phyloP scores from a whole-genome alignment of 1,140 invertebrate species.

The Bombyx mori region DNA sequence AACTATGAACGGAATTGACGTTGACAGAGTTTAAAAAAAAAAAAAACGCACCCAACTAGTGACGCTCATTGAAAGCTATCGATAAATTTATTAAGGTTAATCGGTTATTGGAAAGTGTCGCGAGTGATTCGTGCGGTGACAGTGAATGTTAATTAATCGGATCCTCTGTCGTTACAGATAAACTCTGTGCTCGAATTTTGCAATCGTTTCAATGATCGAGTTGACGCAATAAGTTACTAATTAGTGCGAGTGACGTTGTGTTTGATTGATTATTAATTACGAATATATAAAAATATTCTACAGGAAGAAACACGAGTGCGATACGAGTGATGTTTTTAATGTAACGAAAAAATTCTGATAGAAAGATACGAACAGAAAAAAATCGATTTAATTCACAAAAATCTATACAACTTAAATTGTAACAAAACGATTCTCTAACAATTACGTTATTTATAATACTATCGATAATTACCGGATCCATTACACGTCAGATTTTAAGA shows the following conservation, averaged over 20 bases:
- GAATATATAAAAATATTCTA: too few species aligned
- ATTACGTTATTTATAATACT: slow-evolving; percentile 10
- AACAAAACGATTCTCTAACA: background rate
- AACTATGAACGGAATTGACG: background rate
- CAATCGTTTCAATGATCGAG: background rate
- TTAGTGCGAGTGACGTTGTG: too few species aligned
- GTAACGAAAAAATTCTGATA: too few species aligned
- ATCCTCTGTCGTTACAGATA: slow-evolving; percentile 19
- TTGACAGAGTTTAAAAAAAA: too few species aligned
- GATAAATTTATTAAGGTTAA: slow-evolving; percentile 9
- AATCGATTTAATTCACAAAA: too few species aligned
- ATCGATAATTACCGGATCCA: slow-evolving; percentile 19
- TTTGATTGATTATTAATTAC: too few species aligned
- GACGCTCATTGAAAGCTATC: background rate
- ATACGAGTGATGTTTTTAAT: too few species aligned
- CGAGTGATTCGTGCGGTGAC: slow-evolving; percentile 17
- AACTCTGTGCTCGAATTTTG: slow-evolving; percentile 19
- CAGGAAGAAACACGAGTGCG: too few species aligned
- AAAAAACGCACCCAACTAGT: too few species aligned
- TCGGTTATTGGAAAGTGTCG: slow-evolving; percentile 13
- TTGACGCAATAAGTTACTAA: too few species aligned
- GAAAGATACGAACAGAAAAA: too few species aligned
- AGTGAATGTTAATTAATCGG: slow-evolving; percentile 20
- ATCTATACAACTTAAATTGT: too few species aligned
- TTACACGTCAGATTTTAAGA: slow-evolving; percentile 33